Evolutionary conservation across 2,888 invertebrate genomes (phyloP).

Genomic region (Hermaeophaga mercurialis): DNA sequence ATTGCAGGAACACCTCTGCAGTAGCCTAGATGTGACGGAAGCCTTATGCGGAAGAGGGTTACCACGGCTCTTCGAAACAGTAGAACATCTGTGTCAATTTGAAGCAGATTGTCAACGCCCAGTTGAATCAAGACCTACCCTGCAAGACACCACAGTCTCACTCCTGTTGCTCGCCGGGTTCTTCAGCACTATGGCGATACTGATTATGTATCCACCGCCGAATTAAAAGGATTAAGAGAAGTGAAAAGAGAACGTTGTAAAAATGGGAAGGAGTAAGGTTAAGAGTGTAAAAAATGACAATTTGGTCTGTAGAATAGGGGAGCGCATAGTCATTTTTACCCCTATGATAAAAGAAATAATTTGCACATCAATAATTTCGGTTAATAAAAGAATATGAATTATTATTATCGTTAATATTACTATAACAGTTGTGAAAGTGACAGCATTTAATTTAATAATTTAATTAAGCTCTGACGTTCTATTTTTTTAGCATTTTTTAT

Average conservation of each 20-base stretch:
- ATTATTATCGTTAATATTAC: too few species aligned
- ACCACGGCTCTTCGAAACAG: conserved; percentile 54
- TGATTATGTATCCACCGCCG: conserved; percentile 60
- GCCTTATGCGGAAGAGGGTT: conserved; percentile 55
- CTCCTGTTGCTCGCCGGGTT: conserved; percentile 57
- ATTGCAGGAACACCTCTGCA: conserved; percentile 65
- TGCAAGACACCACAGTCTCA: conserved; percentile 62
- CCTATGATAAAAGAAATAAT: too few species aligned
- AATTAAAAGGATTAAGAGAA: conserved; percentile 46
- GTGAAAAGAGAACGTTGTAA: too few species aligned
- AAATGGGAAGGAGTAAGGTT: conserved; percentile 1
- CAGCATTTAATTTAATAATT: too few species aligned
- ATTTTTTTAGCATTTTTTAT: too few species aligned
- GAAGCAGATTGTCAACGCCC: conserved; percentile 38
- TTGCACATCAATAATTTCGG: too few species aligned
- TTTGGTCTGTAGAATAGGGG: too few species aligned
- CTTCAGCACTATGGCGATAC: conserved; percentile 57
- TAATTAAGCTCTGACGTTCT: too few species aligned
- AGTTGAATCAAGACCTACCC: conserved; percentile 44
- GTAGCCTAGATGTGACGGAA: conserved; percentile 62
- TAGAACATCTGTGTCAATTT: conserved; percentile 51
- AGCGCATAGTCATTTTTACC: too few species aligned
- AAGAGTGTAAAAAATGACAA: too few species aligned
- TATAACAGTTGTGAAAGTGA: too few species aligned
- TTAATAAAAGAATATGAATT: too few species aligned